These are phyloP conservation scores for Drosophila santomea DNA, from an alignment of 1,140 invertebrate species.

Conservation along the genomic window DNA sequence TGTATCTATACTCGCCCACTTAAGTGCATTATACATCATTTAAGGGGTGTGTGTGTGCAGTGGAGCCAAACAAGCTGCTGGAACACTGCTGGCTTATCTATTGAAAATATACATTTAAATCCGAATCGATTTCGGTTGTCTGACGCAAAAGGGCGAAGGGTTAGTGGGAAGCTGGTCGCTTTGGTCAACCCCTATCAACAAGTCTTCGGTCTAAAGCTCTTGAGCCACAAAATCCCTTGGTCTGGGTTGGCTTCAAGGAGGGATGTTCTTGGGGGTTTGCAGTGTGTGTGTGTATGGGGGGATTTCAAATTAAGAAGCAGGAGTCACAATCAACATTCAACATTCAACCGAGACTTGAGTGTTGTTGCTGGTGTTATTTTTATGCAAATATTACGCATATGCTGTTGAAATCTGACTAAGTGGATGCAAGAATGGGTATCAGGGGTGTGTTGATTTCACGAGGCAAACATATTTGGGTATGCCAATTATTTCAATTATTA, in stretches of 20 bases:
- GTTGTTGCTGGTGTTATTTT: constrained; percentile 45
- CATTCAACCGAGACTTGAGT: constrained; percentile 46
- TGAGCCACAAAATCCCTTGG: constrained; percentile 67
- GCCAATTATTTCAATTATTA: too few relatives aligned
- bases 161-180: constrained; percentile 4
- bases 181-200: constrained; percentile 77
- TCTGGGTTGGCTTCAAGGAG: constrained; percentile 26
- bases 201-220: constrained; percentile 59
- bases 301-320: constrained; percentile 7
- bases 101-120: constrained; percentile 74
- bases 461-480: too few relatives aligned
- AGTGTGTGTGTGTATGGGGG: background rate
- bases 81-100: constrained; percentile 40
- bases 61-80: constrained; percentile 14
- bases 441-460: background rate
- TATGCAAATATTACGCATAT: constrained; percentile 69
- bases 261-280: background rate
- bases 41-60: constrained; percentile 10
- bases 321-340: constrained; percentile 44
- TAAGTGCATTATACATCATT: constrained; percentile 65
- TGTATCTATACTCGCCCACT: constrained; percentile 28
- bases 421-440: background rate
- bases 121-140: constrained; percentile 59
- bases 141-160: background rate
- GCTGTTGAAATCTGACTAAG: constrained; percentile 5